phyloP scores from a whole-genome alignment of 1,140 invertebrate species.

The Thereuonema tuberculata region DNA sequence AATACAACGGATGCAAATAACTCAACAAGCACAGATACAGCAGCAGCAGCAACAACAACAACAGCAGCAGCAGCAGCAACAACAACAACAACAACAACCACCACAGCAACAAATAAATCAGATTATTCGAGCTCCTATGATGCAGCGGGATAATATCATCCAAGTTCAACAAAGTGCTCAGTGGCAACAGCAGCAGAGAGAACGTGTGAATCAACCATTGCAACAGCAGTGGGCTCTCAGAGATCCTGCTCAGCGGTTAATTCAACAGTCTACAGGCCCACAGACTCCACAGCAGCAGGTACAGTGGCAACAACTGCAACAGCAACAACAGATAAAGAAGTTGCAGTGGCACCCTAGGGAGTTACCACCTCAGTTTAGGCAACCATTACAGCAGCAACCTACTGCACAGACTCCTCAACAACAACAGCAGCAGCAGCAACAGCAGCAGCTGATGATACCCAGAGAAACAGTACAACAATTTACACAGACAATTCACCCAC shows the following conservation, averaged over 20 bases:
- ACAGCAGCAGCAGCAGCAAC: not conserved
- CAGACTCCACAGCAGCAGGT: conserved; percentile 17
- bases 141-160: conserved; percentile 1
- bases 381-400: conserved; percentile 31
- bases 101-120: conserved; percentile 12
- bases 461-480: conserved; percentile 14
- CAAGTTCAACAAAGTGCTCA: conserved; percentile 12
- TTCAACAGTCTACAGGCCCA: conserved; percentile 4
- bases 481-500: conserved; percentile 18
- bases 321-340: not conserved
- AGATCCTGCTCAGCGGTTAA: not conserved
- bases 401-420: conserved; percentile 12
- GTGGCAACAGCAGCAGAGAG: conserved; percentile 18
- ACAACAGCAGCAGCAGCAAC: conserved; percentile 5
- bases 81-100: conserved; percentile 19
- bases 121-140: conserved; percentile 12
- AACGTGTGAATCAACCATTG: too few species aligned
- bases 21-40: conserved; percentile 6
- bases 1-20: conserved; percentile 9
- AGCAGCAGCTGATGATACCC: not conserved
- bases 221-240: conserved; percentile 14
- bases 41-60: conserved; percentile 11
- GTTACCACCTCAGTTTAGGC: too few species aligned
- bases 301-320: conserved; percentile 27
- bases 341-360: too few species aligned